phyloP scores from a whole-genome alignment of 2,113 vertebrate species.

The chimpanzee (Pan troglodytes) region NHGRI_mPanTro3-v2.1_pri NC_072415.2:50623501-50624000 shows the following conservation, averaged over 20 bases:
- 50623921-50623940: background rate
- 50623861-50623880: background rate
- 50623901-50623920: background rate
- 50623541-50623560: background rate
- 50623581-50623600: background rate
- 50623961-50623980: background rate
- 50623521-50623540: background rate
- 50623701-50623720: rapidly evolving
- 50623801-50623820: background rate
- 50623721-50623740: background rate
- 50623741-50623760: background rate
- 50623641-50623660: background rate
- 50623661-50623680: background rate
- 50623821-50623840: background rate
- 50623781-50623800: background rate
- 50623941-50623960: background rate
- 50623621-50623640: background rate
- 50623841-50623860: background rate
- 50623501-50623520: background rate
- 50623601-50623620: background rate
- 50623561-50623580: background rate
- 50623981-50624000: background rate
- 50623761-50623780: background rate
- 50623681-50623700: background rate
- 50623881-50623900: background rate